Evolutionary conservation across 2,113 vertebrate species (phyloP).

Genomic region (Boleophthalmus pectinirostris): DNA sequence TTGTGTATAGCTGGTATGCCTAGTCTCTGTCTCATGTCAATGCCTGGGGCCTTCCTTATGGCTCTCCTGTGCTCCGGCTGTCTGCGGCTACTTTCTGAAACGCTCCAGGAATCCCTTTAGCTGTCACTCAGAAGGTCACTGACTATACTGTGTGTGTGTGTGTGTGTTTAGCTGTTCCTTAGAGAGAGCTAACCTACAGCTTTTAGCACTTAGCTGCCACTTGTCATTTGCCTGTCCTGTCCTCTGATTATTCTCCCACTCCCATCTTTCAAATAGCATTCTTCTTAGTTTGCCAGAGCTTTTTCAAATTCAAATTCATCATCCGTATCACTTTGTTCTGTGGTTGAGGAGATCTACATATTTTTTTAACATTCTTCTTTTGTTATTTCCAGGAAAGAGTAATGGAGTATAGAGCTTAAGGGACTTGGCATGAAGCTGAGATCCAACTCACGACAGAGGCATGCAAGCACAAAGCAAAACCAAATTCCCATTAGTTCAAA

Average conservation of each 20-base stretch:
- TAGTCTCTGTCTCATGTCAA: slow-evolving; percentile 2
- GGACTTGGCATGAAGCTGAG: too few relatives aligned
- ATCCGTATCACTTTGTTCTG: not conserved
- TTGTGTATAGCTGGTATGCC: slow-evolving; percentile 2
- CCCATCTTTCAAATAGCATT: slow-evolving; percentile 32
- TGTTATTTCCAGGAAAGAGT: not conserved
- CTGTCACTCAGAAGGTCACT: slow-evolving; percentile 41
- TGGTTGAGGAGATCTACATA: too few relatives aligned
- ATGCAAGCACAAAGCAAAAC: too few relatives aligned
- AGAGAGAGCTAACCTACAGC: slow-evolving; percentile 28
- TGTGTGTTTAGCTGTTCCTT: slow-evolving; percentile 22
- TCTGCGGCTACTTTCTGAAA: slow-evolving; percentile 49
- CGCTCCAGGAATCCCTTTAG: slow-evolving; percentile 22
- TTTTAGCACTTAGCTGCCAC: slow-evolving; percentile 42
- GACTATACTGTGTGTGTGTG: slow-evolving; percentile 7
- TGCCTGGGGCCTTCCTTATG: slow-evolving; percentile 17
- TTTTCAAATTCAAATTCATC: slow-evolving; percentile 39
- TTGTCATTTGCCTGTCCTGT: slow-evolving; percentile 1
- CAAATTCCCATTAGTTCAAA: too few relatives aligned
- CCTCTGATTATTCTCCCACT: not conserved
- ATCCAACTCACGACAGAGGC: too few relatives aligned
- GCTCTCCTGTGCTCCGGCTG: slow-evolving; percentile 34
- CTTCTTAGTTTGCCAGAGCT: slow-evolving; percentile 12
- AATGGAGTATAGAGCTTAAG: too few relatives aligned
- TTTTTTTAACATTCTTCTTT: too few relatives aligned